These are phyloP conservation scores for Oxyura jamaicensis DNA, from an alignment of 2,113 vertebrate species.

Conservation along the genomic window DNA sequence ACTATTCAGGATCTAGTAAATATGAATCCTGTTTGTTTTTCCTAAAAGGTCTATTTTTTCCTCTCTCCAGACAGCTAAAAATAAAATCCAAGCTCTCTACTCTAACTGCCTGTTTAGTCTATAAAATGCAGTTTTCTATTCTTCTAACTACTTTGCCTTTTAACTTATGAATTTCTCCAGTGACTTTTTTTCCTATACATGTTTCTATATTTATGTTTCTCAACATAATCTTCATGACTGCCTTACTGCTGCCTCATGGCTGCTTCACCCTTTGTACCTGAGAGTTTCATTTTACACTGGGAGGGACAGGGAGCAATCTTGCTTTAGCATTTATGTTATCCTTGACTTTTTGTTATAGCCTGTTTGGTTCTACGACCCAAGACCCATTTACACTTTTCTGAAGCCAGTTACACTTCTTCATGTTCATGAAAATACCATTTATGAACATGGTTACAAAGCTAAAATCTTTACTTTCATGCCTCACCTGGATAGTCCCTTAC, in stretches of 20 bases:
- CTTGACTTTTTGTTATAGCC: not conserved
- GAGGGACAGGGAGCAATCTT: not conserved
- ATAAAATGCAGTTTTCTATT: not conserved
- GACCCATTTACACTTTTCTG: not conserved
- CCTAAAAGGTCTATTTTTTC: not conserved
- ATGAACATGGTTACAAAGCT: not conserved
- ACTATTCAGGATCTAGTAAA: not conserved
- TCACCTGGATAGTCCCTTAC: not conserved
- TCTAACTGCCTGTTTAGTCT: fast-evolving
- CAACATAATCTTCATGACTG: not conserved
- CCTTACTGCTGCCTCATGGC: not conserved
- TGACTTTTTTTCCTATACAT: not conserved
- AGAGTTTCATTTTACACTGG: not conserved
- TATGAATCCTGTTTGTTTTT: not conserved
- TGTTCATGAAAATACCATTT: not conserved
- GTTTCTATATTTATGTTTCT: not conserved
- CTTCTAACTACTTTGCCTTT: not conserved
- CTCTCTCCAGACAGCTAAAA: not conserved
- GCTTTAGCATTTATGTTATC: not conserved
- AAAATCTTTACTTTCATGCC: not conserved
- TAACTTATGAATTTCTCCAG: not conserved
- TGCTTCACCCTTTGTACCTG: not conserved
- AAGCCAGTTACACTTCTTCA: not conserved
- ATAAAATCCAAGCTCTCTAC: not conserved
- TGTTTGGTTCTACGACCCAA: not conserved